Conservation (phyloP, 2,113 vertebrate species). For the Pao palembangensis region DNA sequence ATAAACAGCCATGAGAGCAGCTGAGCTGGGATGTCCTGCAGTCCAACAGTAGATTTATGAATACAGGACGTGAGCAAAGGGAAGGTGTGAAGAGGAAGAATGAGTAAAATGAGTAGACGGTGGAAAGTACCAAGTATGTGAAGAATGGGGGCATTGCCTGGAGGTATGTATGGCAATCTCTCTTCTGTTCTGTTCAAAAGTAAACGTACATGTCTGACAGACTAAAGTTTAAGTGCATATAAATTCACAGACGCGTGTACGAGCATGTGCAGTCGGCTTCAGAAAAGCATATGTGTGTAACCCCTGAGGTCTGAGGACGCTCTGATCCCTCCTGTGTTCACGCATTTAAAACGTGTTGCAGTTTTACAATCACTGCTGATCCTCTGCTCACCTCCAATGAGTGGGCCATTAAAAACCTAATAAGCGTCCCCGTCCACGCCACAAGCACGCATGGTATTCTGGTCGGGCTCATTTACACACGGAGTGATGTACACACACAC, state of each 20-base stretch:
- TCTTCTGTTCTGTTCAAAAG: slow-evolving; percentile 4
- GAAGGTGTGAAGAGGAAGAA: too few relatives aligned
- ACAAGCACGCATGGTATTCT: too few relatives aligned
- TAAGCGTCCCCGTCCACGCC: slow-evolving; percentile 10
- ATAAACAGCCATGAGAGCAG: slow-evolving; percentile 55
- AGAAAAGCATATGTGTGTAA: slow-evolving; percentile 27
- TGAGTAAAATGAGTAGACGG: slow-evolving; percentile 35
- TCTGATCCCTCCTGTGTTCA: slow-evolving; percentile 24
- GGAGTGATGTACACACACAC: neutral
- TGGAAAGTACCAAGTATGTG: slow-evolving; percentile 50
- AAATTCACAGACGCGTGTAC: slow-evolving; percentile 10
- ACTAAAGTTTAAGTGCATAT: neutral
- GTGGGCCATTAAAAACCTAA: slow-evolving; percentile 8
- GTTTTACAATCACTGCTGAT: slow-evolving; percentile 39
- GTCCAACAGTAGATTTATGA: slow-evolving; percentile 6
- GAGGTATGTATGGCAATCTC: slow-evolving; percentile 19
- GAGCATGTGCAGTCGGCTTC: slow-evolving; percentile 25
- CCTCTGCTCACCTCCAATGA: slow-evolving; percentile 23
- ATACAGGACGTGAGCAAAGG: neutral
- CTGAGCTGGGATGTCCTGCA: neutral
- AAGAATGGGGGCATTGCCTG: slow-evolving; percentile 46
- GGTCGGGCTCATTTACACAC: neutral
- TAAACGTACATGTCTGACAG: neutral
- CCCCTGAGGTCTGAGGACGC: slow-evolving; percentile 35
- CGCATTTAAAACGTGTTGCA: slow-evolving; percentile 38